Base-by-base conservation (phyloP, 2,113 vertebrate species). In the Osmerus mordax region DNA sequence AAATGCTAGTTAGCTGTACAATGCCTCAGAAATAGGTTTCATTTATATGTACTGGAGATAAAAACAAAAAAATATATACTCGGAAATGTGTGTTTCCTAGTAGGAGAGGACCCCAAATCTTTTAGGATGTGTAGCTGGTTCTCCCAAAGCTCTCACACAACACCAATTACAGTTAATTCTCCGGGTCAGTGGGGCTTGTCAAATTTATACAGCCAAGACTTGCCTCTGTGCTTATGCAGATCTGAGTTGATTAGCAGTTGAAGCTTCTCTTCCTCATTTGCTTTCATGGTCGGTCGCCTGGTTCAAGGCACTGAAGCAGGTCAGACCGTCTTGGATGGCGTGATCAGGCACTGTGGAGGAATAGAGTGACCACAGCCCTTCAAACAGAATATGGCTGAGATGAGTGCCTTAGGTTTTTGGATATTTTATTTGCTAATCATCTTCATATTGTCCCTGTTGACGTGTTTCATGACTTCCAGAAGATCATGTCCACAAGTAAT, bases 331-430 rank as follows among this genome's bases (percentile, higher is more conserved):
- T 60, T 54, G 53, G 52, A 53, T 53, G 70, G 36, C 6, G 58
- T 60, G 25, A 11, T 7, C n/a, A 69, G 72, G 1, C 53, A 56
- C 66, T 73, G 69, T 72, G 47, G 54, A 68, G 18, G 53, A 65
- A 71, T 61, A 65, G 41, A 69, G 59, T 29, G 67, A 54, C 59
- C 65, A 64, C 55, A 66, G 25, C 54, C 71, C 67, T 79, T 77
- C 74, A 68, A 69, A 73, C 13, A 72, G 67, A 80, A 66, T 67
- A 14, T 1, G 36, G 52, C 36, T 62, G 75, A 69, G 25, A 64
- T 61, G 25, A 68, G 25, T 47, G 70, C 61, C 65, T 61, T 53
- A 25, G 51, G 25, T 25, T 65, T 25, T 62, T 0, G 21, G 23
- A 25, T 15, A 7, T 25, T 29, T 1, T 29, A 28, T 62, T 14